A percentile compares a stretch with the other conserved stretches of the same genome.
Conservation (phyloP, 2,113 vertebrate species). For the Dolichotis patagonum region DNA sequence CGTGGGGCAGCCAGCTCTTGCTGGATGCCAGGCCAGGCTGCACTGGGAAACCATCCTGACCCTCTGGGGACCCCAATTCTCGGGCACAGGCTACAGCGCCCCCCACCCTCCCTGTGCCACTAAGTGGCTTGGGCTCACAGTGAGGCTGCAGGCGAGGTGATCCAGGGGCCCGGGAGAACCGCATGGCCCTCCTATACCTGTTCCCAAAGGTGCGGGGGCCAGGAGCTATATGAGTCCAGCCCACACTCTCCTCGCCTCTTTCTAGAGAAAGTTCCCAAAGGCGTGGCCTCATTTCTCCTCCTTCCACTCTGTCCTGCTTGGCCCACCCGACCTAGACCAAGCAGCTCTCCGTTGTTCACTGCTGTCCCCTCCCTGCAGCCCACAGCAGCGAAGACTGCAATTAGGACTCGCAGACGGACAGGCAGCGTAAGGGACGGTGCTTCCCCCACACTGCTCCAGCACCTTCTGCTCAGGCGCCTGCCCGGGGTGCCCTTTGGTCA, state of each 20-base stretch:
- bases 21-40: not conserved
- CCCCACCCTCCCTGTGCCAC: no score
- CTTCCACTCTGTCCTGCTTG: not conserved
- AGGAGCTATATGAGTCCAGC: rapidly evolving
- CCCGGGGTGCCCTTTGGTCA: not conserved
- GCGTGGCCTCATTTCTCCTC: not conserved
- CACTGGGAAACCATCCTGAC: rapidly evolving
- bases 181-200: no score
- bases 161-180: no score
- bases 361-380: not conserved
- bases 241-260: not conserved
- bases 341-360: not conserved
- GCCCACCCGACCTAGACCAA: not conserved
- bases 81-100: no score
- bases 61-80: no score
- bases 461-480: not conserved
- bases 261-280: not conserved
- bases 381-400: not conserved
- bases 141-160: not conserved
- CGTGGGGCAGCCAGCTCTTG: not conserved
- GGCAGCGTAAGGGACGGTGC: not conserved
- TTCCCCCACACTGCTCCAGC: not conserved
- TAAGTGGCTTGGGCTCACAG: not conserved
- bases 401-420: constrained; percentile 18
- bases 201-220: not conserved